Conservation (phyloP, 1,140 invertebrate genomes). For the Goniozus legneri region DNA sequence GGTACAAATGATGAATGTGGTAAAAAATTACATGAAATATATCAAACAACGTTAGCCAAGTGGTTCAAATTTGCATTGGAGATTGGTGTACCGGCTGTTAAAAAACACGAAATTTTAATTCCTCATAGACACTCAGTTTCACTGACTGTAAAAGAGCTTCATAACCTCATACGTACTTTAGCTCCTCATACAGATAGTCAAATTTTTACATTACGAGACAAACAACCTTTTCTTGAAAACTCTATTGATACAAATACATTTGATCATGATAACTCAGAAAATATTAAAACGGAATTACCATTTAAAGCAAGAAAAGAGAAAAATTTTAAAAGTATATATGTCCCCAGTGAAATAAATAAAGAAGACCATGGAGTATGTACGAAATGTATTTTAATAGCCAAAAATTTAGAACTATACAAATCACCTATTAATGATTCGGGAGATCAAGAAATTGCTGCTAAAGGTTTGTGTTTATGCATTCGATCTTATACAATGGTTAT, state of each 20-base stretch:
- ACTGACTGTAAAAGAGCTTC: slow-evolving; percentile 58
- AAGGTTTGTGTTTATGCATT: slow-evolving; percentile 43
- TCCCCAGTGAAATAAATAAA: slow-evolving; percentile 51
- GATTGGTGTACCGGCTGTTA: slow-evolving; percentile 58
- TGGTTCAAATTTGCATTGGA: slow-evolving; percentile 63
- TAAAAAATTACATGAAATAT: slow-evolving; percentile 49
- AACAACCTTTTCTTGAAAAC: slow-evolving; percentile 42
- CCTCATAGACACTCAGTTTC: slow-evolving; percentile 53
- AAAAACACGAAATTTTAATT: slow-evolving; percentile 52
- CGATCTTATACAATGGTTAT: too few species aligned
- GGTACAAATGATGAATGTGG: slow-evolving; percentile 1
- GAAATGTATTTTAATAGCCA: slow-evolving; percentile 60
- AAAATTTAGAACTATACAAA: slow-evolving; percentile 67
- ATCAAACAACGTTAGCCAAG: slow-evolving; percentile 52
- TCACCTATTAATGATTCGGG: slow-evolving; percentile 36
- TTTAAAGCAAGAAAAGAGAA: slow-evolving; percentile 19
- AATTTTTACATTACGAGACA: slow-evolving; percentile 42
- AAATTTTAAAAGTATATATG: slow-evolving; percentile 40
- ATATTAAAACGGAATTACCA: slow-evolving; percentile 13
- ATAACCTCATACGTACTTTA: slow-evolving; percentile 50
- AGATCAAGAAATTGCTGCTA: slow-evolving; percentile 46
- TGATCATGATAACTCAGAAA: slow-evolving; percentile 2
- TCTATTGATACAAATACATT: background rate
- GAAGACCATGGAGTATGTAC: slow-evolving; percentile 41
- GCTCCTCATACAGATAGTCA: slow-evolving; percentile 48